Base-by-base conservation (phyloP, 2,113 vertebrate species). In the Protomyctophum bolini region DNA sequence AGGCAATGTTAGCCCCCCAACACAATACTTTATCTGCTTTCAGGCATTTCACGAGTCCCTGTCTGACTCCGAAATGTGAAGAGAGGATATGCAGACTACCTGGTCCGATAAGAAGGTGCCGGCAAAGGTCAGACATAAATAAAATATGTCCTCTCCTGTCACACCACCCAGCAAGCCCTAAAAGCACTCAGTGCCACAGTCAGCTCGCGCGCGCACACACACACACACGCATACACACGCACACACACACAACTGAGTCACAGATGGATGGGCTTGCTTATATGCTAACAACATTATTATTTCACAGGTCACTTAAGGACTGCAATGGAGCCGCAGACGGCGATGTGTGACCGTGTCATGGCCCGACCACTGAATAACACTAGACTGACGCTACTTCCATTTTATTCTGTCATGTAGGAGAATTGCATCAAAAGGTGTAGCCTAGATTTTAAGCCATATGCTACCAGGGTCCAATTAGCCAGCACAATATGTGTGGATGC, bases 61-160 rank as follows among this genome's bases (percentile, higher is more conserved):
- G 45, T 51, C 55, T 77, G 58, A 62, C 63, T 55, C 59, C 49
- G 21, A 59, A 68, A 80, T 69, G 62, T 67, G 68, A 14, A 12
- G 29, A 54, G 76, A 86, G 70, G 50, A 77, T 85, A 77, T 84
- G 77, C 79, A 83, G 86, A 70, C 86, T 64, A 69, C 59, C 75
- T 72, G 69, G 79, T 72, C 33, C 50, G 66, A 75, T 84, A 72
- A 75, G 74, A 76, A 84, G 77, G 51, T 51, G 64, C 7, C 41
- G 57, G 58, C 57, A 76, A 81, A 90, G 86, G 88, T 92, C 84
- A 85, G 65, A 79, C 83, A 78, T 86, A 74, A 87, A 87, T 89
- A 86, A 88, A 89, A 86, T 74, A 87, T 72, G 70, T 14, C 57
- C 64, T 70, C 63, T 83, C 46, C 66, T 60, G 56, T 71, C 58